These are phyloP conservation scores for Sebastes minor DNA, from an alignment of 2,797 vertebrate species.

Conservation along the genomic window DNA sequence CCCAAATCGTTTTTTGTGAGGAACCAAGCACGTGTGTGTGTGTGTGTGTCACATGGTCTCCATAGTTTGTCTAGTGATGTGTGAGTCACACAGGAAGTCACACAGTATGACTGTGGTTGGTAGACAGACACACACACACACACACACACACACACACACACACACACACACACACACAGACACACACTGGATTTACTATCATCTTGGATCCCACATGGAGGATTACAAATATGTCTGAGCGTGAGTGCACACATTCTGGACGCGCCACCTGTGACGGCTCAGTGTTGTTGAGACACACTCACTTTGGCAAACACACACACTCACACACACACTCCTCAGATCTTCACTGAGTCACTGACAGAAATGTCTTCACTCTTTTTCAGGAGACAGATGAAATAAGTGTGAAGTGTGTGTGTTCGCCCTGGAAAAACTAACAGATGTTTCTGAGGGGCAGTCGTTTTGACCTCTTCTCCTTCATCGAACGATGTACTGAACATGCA, in stretches of 20 bases:
- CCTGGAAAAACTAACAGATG: slow-evolving; percentile 45
- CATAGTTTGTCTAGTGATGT: slow-evolving; percentile 31
- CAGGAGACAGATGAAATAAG: slow-evolving; percentile 31
- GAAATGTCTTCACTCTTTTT: slow-evolving; percentile 33
- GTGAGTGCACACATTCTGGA: slow-evolving; percentile 58
- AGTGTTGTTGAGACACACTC: slow-evolving; percentile 13
- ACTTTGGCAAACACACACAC: slow-evolving; percentile 24
- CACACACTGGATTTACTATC: slow-evolving; percentile 51
- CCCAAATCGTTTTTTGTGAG: slow-evolving; percentile 31
- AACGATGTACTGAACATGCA: slow-evolving; percentile 9
- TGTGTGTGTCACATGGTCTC: slow-evolving; percentile 54
- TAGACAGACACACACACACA: not conserved
- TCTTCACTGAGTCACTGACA: slow-evolving; percentile 46
- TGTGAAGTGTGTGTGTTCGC: not conserved
- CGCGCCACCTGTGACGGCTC: slow-evolving; percentile 69
- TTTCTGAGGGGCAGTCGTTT: slow-evolving; percentile 21
- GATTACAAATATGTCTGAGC: slow-evolving; percentile 57
- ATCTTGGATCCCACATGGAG: slow-evolving; percentile 50
- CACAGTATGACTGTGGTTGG: not conserved
- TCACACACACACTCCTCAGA: slow-evolving; percentile 20
- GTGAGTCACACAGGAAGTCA: slow-evolving; percentile 68
- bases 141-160: slow-evolving; percentile 16
- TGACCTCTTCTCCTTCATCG: slow-evolving; percentile 20
- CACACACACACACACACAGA: slow-evolving; percentile 1
- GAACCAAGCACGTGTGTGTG: slow-evolving; percentile 12